These are phyloP conservation scores for Zeuzera pyrina DNA, from an alignment of 2,888 invertebrate species.

Conservation along the genomic window DNA sequence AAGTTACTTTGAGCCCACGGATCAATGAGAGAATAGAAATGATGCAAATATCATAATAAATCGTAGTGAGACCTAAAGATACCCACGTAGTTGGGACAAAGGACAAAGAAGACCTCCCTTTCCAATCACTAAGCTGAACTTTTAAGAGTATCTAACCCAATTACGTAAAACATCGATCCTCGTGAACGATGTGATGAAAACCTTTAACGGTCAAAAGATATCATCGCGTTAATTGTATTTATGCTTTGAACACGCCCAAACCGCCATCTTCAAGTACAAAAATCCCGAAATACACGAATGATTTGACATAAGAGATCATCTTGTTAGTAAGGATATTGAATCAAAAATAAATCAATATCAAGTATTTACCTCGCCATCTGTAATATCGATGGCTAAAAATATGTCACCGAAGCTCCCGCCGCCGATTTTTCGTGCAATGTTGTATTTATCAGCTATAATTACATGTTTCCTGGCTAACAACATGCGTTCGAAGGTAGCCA, in stretches of 20 bases:
- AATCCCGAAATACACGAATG: slow-evolving; percentile 45
- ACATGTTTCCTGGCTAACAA: slow-evolving; percentile 53
- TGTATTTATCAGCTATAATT: slow-evolving; percentile 89
- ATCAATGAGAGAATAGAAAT: too few species aligned
- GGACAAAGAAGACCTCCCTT: too few species aligned
- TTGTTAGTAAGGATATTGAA: slow-evolving; percentile 17
- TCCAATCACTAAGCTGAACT: too few species aligned
- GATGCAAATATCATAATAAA: too few species aligned
- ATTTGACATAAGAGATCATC: slow-evolving; percentile 31
- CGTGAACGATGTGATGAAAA: too few species aligned
- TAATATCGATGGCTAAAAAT: slow-evolving; percentile 93
- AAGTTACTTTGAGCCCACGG: too few species aligned
- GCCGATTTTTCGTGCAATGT: slow-evolving; percentile 96
- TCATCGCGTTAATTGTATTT: too few species aligned
- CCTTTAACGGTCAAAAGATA: too few species aligned
- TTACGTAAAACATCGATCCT: too few species aligned
- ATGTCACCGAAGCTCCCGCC: slow-evolving; percentile 99
- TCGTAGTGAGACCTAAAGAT: too few species aligned
- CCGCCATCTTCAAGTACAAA: slow-evolving; percentile 53
- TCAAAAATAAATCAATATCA: slow-evolving; percentile 19
- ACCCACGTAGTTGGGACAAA: too few species aligned
- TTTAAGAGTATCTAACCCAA: too few species aligned
- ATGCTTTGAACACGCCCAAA: slow-evolving; percentile 32
- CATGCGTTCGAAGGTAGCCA: slow-evolving; percentile 66
- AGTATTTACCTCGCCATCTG: slow-evolving; percentile 87